Evolutionary conservation across 1,140 invertebrate species (phyloP), one percentile per base, ranked within the genome.

Genomic region (Bombus consobrinus): DNA sequence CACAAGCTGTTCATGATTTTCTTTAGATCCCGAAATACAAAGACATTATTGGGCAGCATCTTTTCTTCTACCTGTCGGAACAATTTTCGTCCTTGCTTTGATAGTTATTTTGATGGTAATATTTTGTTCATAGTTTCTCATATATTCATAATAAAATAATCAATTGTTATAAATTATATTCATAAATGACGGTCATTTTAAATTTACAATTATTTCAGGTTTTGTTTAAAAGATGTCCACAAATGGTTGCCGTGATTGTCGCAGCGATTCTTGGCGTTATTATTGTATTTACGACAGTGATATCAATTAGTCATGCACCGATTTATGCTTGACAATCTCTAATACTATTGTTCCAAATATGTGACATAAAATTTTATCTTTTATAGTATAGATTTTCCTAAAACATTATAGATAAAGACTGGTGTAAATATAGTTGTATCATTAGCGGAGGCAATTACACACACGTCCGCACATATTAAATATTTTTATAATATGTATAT

Each of bases 61-160:
- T 37, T 92, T 93, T 37, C 86, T 94, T 43, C 64, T 94, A 78
- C 94, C 94, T 43, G 71, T 92, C 28, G 94, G 92, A 39, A 93
- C 93, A 25, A 89, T 94, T 74, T 91, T 94, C 73, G 83, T 94
- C 78, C 89, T 93, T 34, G 91, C 89, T 43, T 18, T 93, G 18
- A 81, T 94, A 18, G 81, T 94, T 86, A 75, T 94, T 66, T 79
- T 94, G 12, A 94, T 94, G 94, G 94, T 94, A 94, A 85, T 59
- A 37, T 78, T 37, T 68, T 43, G n/a, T 72, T 81, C 47, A 28
- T 28, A 69, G 59, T 68, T 81, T 53, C 1, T 71, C n/a, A 75
- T 53, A 37, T 82, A 41, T 71, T 39, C 62, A 43, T 62, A 43
- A 47, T 77, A 22, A 8, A 81, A 64, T 15, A n/a, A 79, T 79